These are phyloP conservation scores for Scomber scombrus DNA, from an alignment of 2,113 vertebrate genomes.

Conservation along the genomic window DNA sequence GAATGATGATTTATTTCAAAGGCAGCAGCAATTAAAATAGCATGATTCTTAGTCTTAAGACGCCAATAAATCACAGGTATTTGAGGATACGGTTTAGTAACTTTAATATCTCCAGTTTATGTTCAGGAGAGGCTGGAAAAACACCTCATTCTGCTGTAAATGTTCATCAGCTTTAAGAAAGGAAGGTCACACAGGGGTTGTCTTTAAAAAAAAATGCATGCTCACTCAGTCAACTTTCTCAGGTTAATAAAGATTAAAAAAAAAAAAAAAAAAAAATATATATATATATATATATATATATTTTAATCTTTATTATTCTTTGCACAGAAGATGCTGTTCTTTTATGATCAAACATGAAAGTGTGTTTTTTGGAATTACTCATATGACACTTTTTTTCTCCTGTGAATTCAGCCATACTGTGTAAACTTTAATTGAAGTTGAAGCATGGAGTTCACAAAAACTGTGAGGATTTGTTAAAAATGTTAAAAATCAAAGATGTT, in stretches of 20 bases:
- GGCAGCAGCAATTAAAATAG: neutral
- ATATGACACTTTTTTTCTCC: neutral
- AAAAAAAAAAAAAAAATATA: too few relatives aligned
- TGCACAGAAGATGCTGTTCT: neutral
- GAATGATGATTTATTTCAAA: neutral
- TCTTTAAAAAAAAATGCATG: neutral
- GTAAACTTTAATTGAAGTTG: neutral
- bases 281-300: too few relatives aligned
- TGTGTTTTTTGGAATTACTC: neutral
- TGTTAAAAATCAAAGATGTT: slow-evolving; percentile 1
- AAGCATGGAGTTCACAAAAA: neutral
- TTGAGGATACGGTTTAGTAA: neutral
- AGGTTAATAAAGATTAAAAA: too few relatives aligned
- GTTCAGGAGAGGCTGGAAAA: neutral
- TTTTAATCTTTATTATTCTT: too few relatives aligned
- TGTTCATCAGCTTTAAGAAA: neutral
- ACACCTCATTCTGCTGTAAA: neutral
- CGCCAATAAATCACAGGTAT: neutral
- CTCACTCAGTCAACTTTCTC: neutral
- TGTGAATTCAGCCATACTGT: neutral
- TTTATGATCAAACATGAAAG: neutral
- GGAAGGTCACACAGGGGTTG: neutral
- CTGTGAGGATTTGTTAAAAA: neutral
- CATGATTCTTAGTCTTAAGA: neutral
- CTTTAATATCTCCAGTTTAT: neutral